A percentile compares a stretch with the other conserved stretches of the same genome.
Conservation (phyloP, 1,140 invertebrate species). For the Arctopsyche grandis region DNA sequence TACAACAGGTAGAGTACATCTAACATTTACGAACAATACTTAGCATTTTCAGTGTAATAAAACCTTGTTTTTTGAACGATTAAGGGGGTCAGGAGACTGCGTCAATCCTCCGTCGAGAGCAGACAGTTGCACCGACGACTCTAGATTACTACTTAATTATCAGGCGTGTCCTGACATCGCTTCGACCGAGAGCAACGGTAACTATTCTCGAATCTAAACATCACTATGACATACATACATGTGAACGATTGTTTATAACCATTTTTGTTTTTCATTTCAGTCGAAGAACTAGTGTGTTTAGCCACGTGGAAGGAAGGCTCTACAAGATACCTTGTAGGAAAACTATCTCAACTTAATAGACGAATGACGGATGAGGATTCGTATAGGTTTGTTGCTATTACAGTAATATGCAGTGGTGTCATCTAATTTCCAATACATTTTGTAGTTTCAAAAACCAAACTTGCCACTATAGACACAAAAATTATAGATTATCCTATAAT, state of each 20-base stretch:
- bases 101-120: constrained; percentile 83
- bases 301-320: constrained; percentile 91
- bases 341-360: constrained; percentile 68
- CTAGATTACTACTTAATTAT: constrained; percentile 84
- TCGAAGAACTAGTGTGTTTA: constrained; percentile 86
- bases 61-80: constrained; percentile 58
- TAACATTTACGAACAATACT: background rate
- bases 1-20: constrained; percentile 71
- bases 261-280: constrained; percentile 63
- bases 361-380: constrained; percentile 69
- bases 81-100: constrained; percentile 82
- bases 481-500: too few species aligned
- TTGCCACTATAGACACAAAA: too few species aligned
- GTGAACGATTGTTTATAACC: background rate
- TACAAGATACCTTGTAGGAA: constrained; percentile 85
- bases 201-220: background rate
- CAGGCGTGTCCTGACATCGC: constrained; percentile 91
- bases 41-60: constrained; percentile 53
- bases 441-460: background rate
- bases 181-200: constrained; percentile 85
- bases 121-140: constrained; percentile 90
- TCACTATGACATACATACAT: too few species aligned
- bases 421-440: background rate
- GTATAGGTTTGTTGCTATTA: constrained; percentile 59
- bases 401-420: background rate